phyloP scores from a whole-genome alignment of 2,888 invertebrate genomes.

The Hirtodrosophila alboralis region DNA sequence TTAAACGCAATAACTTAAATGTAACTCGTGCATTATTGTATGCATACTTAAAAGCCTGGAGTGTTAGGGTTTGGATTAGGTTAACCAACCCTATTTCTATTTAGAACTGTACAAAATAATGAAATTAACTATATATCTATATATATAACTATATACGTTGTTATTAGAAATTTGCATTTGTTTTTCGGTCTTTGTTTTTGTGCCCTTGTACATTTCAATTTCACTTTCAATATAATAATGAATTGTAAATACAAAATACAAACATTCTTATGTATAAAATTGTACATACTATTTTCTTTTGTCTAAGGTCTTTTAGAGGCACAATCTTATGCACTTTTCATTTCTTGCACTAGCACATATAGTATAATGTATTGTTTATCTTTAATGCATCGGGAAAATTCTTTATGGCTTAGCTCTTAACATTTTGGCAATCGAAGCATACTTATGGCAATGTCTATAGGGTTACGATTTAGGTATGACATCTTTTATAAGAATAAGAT shows the following conservation, averaged over 20 bases:
- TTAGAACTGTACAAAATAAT: conserved; percentile 47
- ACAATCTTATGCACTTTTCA: not conserved
- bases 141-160: not conserved
- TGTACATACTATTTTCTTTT: not conserved
- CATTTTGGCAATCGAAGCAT: conserved; percentile 16
- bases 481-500: no score
- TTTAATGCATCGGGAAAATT: conserved; percentile 10
- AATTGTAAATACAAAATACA: conserved; percentile 40
- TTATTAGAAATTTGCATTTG: conserved; percentile 20
- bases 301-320: conserved; percentile 1
- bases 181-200: conserved; percentile 28
- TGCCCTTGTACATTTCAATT: conserved; percentile 27
- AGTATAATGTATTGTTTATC: conserved; percentile 5
- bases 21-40: conserved; percentile 27
- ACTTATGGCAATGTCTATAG: no score
- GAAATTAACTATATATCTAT: conserved; percentile 11
- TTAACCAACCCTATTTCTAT: conserved; percentile 5
- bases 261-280: conserved; percentile 5
- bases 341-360: not conserved
- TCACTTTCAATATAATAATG: conserved; percentile 41
- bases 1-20: conserved; percentile 58
- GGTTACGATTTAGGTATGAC: no score
- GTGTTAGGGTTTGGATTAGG: conserved; percentile 1
- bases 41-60: conserved; percentile 52
- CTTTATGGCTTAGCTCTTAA: conserved; percentile 1